These are phyloP conservation scores for Zeugodacus cucurbitae DNA, from an alignment of 1,140 invertebrate species.

Conservation along the genomic window DNA sequence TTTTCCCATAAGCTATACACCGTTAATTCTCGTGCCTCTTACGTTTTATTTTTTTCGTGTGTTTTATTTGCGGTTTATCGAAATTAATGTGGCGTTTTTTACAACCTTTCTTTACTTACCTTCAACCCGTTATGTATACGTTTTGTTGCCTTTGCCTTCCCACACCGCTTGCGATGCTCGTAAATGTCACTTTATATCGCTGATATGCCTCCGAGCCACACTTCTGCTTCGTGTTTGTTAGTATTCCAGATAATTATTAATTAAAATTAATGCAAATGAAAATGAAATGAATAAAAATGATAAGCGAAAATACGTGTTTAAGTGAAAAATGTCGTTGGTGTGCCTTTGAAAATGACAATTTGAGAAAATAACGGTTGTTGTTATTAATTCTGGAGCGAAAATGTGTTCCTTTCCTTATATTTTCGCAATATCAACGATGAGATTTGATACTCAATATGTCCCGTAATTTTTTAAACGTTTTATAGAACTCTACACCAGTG, in stretches of 20 bases:
- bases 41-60: not conserved
- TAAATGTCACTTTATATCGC: not conserved
- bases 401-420: too few species aligned
- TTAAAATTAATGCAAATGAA: conserved; percentile 36
- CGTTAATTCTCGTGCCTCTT: not conserved
- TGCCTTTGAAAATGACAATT: not conserved
- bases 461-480: too few species aligned
- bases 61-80: conserved; percentile 31
- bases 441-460: too few species aligned
- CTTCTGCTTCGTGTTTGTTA: not conserved
- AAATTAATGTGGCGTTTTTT: conserved; percentile 31
- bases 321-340: not conserved
- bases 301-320: conserved; percentile 18
- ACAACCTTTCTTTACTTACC: conserved; percentile 31
- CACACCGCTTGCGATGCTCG: not conserved
- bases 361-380: not conserved
- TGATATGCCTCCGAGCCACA: not conserved
- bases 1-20: not conserved
- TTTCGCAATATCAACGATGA: too few species aligned
- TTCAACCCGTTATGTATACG: not conserved
- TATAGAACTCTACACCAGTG: too few species aligned
- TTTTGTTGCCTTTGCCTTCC: not conserved
- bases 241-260: conserved; percentile 30
- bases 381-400: not conserved
- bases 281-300: conserved; percentile 31